Base-by-base conservation (phyloP, 2,797 vertebrate genomes). In the Caiman crocodilus region DNA sequence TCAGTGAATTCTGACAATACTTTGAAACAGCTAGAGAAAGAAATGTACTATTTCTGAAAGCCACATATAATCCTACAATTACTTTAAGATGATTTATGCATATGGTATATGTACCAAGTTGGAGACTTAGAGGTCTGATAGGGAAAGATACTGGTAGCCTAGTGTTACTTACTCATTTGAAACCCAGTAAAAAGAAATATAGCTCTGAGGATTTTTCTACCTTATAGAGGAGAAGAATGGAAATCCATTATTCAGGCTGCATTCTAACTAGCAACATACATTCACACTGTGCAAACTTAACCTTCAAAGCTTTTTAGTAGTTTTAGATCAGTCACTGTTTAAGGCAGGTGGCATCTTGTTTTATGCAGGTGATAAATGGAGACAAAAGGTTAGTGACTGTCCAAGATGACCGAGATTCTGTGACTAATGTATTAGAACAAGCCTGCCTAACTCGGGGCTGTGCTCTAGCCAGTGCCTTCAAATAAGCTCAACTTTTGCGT, bases 161-260 rank as follows among this genome's bases (percentile, higher is more conserved):
- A 83, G 5, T 8, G 42, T 8, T 25, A 80, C 18, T 8, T 25
- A 80, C 20, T 64, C 4, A 59, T 26, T 87, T 28, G 42, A 79
- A 15, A 69, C 21, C 4, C 0, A 4, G 14, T 8, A 21, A 2
- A 23, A 57, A 42, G 42, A 76, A 57, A 42, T 16, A 6, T 6
- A 79, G 69, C 6, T 76, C 9, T 7, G 56, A 35, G 55, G 2
- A 28, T 20, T 85, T 84, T 79, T 55, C 28, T 10, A 7, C 21
- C 30, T 15, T 57, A 59, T 4, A 1, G 1, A 15, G 21, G 16
- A 50, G 35, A 23, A 4, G 28, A 20, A 17, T 75, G 81, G 32
- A 12, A 7, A 25, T 25, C 35, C 26, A 81, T 80, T 32, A 59
- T 4, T 21, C 65, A 60, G 26, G 30, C 76, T 76, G 32, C 1